These are phyloP conservation scores for Zaprionus lineosus DNA, from an alignment of 2,888 invertebrate species.

Conservation along the genomic window DNA sequence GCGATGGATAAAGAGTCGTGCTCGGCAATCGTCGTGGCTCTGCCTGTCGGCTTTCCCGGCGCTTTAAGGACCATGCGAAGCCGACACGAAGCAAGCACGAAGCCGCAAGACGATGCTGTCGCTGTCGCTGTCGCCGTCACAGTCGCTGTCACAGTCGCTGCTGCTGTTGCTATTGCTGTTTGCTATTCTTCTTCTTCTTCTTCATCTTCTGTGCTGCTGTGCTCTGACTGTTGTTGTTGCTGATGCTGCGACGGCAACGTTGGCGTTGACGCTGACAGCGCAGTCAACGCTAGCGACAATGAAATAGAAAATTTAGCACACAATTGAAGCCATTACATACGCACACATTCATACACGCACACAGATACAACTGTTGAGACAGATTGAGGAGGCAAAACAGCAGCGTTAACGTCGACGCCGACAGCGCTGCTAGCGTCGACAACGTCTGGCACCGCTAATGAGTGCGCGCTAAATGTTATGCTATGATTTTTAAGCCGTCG, in stretches of 20 bases:
- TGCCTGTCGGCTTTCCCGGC: constrained; percentile 11
- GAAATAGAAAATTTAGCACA: constrained; percentile 76
- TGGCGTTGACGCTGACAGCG: constrained; percentile 12
- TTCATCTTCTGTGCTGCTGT: no score
- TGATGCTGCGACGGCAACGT: constrained; percentile 11
- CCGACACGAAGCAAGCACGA: constrained; percentile 45
- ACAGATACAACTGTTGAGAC: constrained; percentile 7
- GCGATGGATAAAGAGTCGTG: constrained; percentile 27
- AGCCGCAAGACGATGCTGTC: constrained; percentile 34
- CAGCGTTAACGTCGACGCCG: not conserved
- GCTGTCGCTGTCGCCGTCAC: not conserved
- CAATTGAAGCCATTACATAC: constrained; percentile 68
- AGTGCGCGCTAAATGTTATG: constrained; percentile 60
- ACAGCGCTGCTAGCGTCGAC: constrained; percentile 1
- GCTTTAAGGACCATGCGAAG: constrained; percentile 33
- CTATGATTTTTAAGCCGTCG: constrained; percentile 43
- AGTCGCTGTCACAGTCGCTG: not conserved
- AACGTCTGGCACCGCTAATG: constrained; percentile 32
- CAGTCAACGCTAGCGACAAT: constrained; percentile 53
- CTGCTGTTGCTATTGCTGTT: constrained; percentile 14
- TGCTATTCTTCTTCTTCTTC: no score
- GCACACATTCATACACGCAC: constrained; percentile 31
- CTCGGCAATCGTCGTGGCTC: constrained; percentile 20
- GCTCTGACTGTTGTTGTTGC: constrained; percentile 26
- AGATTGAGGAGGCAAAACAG: not conserved